phyloP scores from a whole-genome alignment of 2,113 vertebrate species.

The Festucalex cinctus region DNA sequence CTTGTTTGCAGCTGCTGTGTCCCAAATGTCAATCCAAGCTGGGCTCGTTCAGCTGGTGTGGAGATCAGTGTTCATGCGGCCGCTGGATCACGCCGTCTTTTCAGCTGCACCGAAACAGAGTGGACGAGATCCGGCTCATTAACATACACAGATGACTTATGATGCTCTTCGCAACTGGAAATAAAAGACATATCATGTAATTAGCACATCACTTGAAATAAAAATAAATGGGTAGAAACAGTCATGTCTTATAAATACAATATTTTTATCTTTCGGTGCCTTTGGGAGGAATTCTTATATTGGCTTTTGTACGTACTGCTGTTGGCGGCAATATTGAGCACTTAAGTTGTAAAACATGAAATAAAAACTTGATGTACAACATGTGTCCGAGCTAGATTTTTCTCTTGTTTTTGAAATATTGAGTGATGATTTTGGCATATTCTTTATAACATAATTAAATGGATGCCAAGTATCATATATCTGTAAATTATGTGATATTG shows the following conservation, averaged over 20 bases:
- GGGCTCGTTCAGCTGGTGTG: conserved; percentile 92
- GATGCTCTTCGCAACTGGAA: not conserved
- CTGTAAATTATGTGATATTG: too few relatives aligned
- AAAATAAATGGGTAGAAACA: not conserved
- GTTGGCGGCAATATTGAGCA: too few relatives aligned
- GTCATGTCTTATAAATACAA: not conserved
- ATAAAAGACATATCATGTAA: not conserved
- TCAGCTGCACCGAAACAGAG: conserved; percentile 89
- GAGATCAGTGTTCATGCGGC: conserved; percentile 92
- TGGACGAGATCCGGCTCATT: conserved; percentile 82
- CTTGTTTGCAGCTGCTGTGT: conserved; percentile 82
- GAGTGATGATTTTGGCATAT: too few relatives aligned
- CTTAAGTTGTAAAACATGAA: too few relatives aligned
- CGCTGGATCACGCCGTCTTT: conserved; percentile 91
- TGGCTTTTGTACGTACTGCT: too few relatives aligned
- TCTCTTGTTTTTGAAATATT: too few relatives aligned
- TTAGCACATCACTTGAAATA: not conserved
- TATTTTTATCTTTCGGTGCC: too few relatives aligned
- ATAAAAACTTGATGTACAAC: too few relatives aligned
- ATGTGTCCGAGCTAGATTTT: too few relatives aligned
- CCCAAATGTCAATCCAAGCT: conserved; percentile 88
- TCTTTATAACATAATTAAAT: too few relatives aligned
- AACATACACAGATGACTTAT: conserved; percentile 45
- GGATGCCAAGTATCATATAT: too few relatives aligned
- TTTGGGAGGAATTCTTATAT: too few relatives aligned